Evolutionary conservation across 2,797 vertebrate genomes (phyloP).

Genomic region (Onychomys arenicola): DNA sequence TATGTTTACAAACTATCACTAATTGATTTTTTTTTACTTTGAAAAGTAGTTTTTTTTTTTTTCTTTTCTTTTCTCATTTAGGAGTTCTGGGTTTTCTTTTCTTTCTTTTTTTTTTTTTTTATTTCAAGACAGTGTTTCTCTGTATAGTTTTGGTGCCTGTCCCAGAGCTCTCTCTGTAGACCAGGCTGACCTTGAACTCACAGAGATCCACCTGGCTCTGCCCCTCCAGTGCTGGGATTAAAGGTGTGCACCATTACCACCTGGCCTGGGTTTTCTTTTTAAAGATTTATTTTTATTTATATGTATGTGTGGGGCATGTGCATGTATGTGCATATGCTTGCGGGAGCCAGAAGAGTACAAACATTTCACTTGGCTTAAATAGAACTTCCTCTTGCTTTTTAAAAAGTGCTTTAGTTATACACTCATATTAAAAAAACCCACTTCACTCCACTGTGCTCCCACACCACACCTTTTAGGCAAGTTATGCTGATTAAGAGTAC

Average conservation of each 20-base stretch:
- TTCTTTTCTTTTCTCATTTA: background rate
- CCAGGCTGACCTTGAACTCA: no score
- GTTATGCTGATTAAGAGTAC: background rate
- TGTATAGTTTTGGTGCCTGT: no score
- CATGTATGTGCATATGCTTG: background rate
- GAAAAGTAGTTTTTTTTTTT: background rate
- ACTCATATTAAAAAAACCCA: background rate
- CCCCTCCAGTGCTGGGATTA: no score
- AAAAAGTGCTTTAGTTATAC: background rate
- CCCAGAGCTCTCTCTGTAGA: no score
- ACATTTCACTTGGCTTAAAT: background rate
- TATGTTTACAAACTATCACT: background rate
- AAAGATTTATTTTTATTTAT: background rate
- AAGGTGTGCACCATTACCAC: no score
- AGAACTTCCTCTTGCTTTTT: background rate
- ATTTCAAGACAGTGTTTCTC: no score
- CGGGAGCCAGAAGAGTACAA: background rate
- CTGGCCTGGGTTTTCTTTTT: background rate
- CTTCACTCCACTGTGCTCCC: background rate
- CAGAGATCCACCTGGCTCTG: no score
- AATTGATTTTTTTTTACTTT: background rate
- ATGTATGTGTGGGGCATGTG: background rate
- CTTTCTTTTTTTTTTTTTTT: background rate
- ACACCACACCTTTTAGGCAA: background rate
- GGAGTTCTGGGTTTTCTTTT: background rate